Conservation (phyloP, 2,797 vertebrate species). For the Euphonia xanthogaster region DNA sequence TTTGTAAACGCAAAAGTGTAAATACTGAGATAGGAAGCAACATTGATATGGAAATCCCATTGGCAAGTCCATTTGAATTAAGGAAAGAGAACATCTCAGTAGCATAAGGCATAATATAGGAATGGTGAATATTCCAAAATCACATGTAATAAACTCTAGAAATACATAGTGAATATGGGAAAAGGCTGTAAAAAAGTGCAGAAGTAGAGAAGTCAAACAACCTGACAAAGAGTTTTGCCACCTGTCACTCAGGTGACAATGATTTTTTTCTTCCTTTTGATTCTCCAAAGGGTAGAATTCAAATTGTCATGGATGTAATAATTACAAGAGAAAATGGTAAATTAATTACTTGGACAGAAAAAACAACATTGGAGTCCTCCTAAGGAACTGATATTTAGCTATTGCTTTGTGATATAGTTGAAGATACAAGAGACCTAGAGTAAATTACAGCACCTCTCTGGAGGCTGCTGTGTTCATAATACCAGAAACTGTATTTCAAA, state of each 20-base stretch:
- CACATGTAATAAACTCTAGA: neutral
- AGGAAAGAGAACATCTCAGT: neutral
- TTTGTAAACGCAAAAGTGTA: neutral
- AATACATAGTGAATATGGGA: neutral
- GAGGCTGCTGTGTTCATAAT: neutral
- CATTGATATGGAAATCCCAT: neutral
- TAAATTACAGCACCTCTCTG: neutral
- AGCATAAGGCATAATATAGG: neutral
- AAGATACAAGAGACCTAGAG: neutral
- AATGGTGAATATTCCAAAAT: neutral
- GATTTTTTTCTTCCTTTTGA: neutral
- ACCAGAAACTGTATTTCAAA: neutral
- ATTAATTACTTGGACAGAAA: neutral
- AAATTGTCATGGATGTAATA: neutral
- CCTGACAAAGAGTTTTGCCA: neutral
- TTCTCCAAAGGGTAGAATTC: neutral
- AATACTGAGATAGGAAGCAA: neutral
- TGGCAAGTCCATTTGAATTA: neutral
- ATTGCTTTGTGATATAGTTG: neutral
- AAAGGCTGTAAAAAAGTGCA: neutral
- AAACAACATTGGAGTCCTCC: neutral
- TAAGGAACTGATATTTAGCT: neutral
- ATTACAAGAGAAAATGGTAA: neutral
- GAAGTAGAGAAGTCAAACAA: neutral
- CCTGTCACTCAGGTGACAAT: neutral